phyloP scores from a whole-genome alignment of 2,888 invertebrate genomes.

The Eilema depressum region DNA sequence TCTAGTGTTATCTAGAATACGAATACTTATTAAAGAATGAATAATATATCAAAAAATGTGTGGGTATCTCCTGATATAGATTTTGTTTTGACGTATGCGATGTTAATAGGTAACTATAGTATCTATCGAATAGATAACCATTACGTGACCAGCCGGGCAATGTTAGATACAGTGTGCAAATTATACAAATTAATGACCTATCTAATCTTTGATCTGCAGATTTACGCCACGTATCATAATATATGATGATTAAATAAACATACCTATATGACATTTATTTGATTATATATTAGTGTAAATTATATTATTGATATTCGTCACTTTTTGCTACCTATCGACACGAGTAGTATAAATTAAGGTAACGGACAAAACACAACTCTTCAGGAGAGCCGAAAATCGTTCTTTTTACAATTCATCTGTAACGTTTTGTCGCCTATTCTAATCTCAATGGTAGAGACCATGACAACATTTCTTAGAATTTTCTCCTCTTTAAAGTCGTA shows the following conservation, averaged over 20 bases:
- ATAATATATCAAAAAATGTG: background rate
- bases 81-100: background rate
- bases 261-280: background rate
- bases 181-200: background rate
- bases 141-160: constrained; percentile 5
- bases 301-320: no score
- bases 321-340: no score
- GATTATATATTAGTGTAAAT: background rate
- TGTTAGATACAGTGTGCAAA: background rate
- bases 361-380: no score
- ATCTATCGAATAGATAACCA: constrained; percentile 1
- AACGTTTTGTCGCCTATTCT: no score
- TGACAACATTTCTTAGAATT: no score
- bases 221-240: background rate
- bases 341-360: no score
- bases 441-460: no score
- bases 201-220: background rate
- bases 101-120: background rate
- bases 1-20: no score
- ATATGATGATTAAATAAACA: background rate
- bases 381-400: no score
- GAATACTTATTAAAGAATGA: background rate
- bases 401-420: no score
- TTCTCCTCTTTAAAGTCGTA: no score
- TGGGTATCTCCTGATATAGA: background rate